These are phyloP conservation scores for Brachyrhaphis roseni DNA, from an alignment of 2,797 vertebrate genomes.

Conservation along the genomic window DNA sequence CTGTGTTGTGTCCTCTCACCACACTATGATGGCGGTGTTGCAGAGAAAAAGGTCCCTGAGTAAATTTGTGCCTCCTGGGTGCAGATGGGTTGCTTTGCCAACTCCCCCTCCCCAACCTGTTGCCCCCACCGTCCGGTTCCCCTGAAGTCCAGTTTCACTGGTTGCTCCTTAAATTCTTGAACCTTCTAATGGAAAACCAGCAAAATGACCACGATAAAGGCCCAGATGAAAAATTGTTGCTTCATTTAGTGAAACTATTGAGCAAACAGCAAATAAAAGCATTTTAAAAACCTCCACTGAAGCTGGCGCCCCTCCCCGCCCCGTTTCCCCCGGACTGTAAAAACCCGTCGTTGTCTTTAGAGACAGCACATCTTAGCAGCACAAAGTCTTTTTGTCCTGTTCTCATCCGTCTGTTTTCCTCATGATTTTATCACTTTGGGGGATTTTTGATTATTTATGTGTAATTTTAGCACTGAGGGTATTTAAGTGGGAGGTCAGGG, in stretches of 20 bases:
- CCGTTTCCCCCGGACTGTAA: constrained; percentile 56
- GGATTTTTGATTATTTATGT: constrained; percentile 61
- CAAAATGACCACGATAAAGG: not conserved
- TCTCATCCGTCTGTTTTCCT: constrained; percentile 43
- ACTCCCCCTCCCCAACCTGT: constrained; percentile 8
- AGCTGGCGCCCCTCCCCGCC: constrained; percentile 20
- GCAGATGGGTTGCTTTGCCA: constrained; percentile 54
- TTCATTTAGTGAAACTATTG: constrained; percentile 8
- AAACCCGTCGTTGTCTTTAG: constrained; percentile 65
- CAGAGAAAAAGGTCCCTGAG: constrained; percentile 59
- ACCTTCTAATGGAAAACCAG: not conserved
- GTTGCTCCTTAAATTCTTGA: constrained; percentile 6
- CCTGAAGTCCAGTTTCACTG: constrained; percentile 19
- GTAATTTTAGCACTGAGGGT: constrained; percentile 50
- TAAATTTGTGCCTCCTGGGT: constrained; percentile 43
- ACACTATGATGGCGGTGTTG: constrained; percentile 67
- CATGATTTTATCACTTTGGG: constrained; percentile 46
- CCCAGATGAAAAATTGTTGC: not conserved
- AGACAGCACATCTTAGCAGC: constrained; percentile 77
- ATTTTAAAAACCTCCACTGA: constrained; percentile 35
- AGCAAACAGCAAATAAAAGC: constrained; percentile 16
- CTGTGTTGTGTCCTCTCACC: constrained; percentile 70
- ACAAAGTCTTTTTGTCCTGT: constrained; percentile 67
- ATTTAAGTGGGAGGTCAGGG: constrained; percentile 33
- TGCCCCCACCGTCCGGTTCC: not conserved